Base-by-base conservation (phyloP, 1,140 invertebrate genomes). In the Leguminivora glycinivorella region DNA sequence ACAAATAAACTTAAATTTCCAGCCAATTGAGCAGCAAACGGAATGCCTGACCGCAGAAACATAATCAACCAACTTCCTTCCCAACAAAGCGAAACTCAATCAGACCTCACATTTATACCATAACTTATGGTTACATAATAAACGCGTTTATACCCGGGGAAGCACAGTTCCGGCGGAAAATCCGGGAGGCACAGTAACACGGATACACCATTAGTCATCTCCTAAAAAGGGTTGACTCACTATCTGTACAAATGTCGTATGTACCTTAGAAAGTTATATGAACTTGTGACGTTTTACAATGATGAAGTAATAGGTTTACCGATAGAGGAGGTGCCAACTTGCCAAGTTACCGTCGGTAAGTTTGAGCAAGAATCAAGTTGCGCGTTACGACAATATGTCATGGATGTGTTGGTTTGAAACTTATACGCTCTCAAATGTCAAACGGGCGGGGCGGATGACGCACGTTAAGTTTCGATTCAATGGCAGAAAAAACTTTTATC, bases 181-280 rank as follows among this genome's bases (percentile, higher is more conserved):
- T 63, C 58, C 24, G 25, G 58, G 58, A 63, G 4, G 26, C 58
- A 17, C 2, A n/a, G 14, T 12, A 17, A 63, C 58, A 63, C 58
- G 58, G 58, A 63, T 29, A 26, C 25, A n/a, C 25, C 58, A 63
- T 63, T 63, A 63, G 58, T 63, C 58, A 63, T 63, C 25, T 34
- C 25, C 26, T 31, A 29, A 17, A 63, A 63, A 63, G 25, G 58
- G 58, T n/a, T 29, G 25, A 63, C 26, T 14, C 29, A n/a, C 14
- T 29, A 24, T n/a, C 7, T 17, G 14, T 63, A 14, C 7, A 52
- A 52, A 52, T n/a, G 19, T 9, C 47, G 47, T 52, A 52, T 52
- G 19, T 52, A 17, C 7, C 2, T 19, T 10, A 52, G 19, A 10
- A 19, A 19, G 1, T 52, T 0, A 22, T 3, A 9, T 4, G 19